Evolutionary conservation across 2,888 invertebrate species (phyloP).

Genomic region (Trissolcus brochymenae): DNA sequence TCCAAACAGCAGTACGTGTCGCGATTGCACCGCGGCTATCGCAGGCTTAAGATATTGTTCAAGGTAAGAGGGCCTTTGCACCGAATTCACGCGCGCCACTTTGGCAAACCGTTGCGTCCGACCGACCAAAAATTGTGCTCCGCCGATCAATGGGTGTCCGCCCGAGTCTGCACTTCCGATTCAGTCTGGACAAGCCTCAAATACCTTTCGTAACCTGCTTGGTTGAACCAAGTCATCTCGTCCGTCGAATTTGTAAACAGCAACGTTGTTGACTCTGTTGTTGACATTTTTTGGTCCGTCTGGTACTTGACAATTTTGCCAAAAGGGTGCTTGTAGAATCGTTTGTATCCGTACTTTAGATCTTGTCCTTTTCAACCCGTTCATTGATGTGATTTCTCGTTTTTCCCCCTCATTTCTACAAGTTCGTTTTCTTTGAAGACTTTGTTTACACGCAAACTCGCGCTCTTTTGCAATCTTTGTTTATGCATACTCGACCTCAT

Average conservation of each 20-base stretch:
- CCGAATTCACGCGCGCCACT: conserved; percentile 45
- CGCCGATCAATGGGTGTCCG: conserved; percentile 36
- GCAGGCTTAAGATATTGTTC: conserved; percentile 75
- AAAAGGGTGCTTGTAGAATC: too few relatives aligned
- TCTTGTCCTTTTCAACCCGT: too few relatives aligned
- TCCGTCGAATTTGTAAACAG: too few relatives aligned
- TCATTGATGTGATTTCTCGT: not conserved
- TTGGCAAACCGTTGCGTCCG: conserved; percentile 34
- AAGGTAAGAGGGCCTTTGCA: conserved; percentile 69
- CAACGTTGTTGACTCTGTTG: not conserved
- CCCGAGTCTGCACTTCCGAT: too few relatives aligned
- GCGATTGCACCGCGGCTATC: conserved; percentile 76
- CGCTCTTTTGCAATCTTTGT: conserved; percentile 29
- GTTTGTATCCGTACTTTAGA: too few relatives aligned
- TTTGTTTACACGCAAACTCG: conserved; percentile 19
- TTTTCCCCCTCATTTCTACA: conserved; percentile 1
- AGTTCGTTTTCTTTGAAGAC: conserved; percentile 28
- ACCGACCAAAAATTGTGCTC: conserved; percentile 33
- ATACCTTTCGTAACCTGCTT: too few relatives aligned
- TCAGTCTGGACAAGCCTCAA: too few relatives aligned
- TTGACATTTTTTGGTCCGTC: too few relatives aligned
- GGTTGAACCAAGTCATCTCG: too few relatives aligned
- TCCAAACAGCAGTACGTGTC: conserved; percentile 76
- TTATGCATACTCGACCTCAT: conserved; percentile 42
- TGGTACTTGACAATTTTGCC: too few relatives aligned